Conservation (phyloP, 2,888 invertebrate species). For the Glyphotaelius pellucidus region DNA sequence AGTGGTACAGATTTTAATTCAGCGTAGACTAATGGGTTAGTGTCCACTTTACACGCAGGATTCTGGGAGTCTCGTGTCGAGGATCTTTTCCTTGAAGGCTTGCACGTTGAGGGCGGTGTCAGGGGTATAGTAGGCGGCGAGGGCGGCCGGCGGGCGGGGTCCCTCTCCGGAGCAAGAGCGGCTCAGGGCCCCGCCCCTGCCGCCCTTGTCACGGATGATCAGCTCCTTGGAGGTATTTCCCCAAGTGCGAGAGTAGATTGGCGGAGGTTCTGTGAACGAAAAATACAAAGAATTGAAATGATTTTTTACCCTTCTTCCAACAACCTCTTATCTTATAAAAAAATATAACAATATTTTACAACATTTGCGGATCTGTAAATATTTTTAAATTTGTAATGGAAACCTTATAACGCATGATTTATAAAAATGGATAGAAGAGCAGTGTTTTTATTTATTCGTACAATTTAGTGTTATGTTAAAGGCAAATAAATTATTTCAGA, state of each 20-base stretch:
- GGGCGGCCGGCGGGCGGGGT: constrained; percentile 59
- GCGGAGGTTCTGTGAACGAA: constrained; percentile 63
- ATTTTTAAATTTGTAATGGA: too few relatives aligned
- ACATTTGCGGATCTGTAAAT: too few relatives aligned
- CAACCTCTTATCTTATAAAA: too few relatives aligned
- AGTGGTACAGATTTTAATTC: neutral
- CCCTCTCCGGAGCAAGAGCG: constrained; percentile 64
- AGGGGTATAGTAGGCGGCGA: constrained; percentile 65
- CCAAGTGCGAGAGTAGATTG: constrained; percentile 64
- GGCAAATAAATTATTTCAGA: too few relatives aligned
- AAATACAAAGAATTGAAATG: neutral
- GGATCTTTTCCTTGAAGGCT: constrained; percentile 91
- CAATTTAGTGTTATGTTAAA: neutral
- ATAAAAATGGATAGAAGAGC: neutral
- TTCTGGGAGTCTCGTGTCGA: constrained; percentile 91
- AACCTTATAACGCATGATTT: too few relatives aligned
- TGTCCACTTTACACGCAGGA: constrained; percentile 85
- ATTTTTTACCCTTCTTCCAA: too few relatives aligned
- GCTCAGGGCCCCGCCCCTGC: constrained; percentile 56
- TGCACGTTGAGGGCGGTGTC: constrained; percentile 82
- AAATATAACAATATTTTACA: too few relatives aligned
- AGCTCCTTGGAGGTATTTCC: constrained; percentile 61
- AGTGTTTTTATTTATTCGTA: neutral
- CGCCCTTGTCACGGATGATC: constrained; percentile 39
- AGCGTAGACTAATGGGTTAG: neutral